Base-by-base conservation (phyloP, 2,797 vertebrate genomes). In the Mormyrus proboscirostris region DNA sequence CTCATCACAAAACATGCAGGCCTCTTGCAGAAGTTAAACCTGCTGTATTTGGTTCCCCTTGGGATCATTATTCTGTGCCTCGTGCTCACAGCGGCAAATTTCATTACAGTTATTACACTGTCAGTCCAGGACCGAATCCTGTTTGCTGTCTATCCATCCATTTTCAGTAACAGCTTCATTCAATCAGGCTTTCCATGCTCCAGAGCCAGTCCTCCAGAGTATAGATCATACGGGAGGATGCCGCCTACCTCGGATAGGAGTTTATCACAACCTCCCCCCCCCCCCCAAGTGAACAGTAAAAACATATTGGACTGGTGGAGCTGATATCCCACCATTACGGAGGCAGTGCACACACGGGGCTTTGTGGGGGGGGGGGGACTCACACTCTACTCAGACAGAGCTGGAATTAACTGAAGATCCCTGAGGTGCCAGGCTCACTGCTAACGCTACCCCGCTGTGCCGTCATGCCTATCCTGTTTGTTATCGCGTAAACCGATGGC, bases 131-230 rank as follows among this genome's bases (percentile, higher is more conserved):
- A 22, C 8, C 10, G n/a, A 85, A 50, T 51, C 82, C 49, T 85
- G 22, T 85, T 85, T 50, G 22, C 82, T 12, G 25, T 49, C 82
- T 84, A 84, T 85, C 82, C 82, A 85, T 85, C 47, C 82, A 85
- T 49, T 51, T 49, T 47, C 76, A 82, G 76, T 82, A 82, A 44
- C 76, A 82, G 76, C 76, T 82, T 51, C 50, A 85, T 85, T 47
- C n/a, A 85, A 50, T 85, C 82, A 85, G 47, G 41, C 38, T 44
- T 82, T 44, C 76, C 16, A 41, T 29, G 49, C n/a, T 85, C 82
- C 12, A 12, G 82, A 85, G n/a, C 3, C 82, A 51, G 9, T 51
- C 22, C 49, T 25, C 49, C n/a, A 25, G 82, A 51, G 82, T 85
- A 51, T 16, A 85, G 47, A 51, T 49, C 22, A 82, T 6, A 44